phyloP scores from a whole-genome alignment of 2,888 invertebrate genomes.

The Creontiades dilutus region DNA sequence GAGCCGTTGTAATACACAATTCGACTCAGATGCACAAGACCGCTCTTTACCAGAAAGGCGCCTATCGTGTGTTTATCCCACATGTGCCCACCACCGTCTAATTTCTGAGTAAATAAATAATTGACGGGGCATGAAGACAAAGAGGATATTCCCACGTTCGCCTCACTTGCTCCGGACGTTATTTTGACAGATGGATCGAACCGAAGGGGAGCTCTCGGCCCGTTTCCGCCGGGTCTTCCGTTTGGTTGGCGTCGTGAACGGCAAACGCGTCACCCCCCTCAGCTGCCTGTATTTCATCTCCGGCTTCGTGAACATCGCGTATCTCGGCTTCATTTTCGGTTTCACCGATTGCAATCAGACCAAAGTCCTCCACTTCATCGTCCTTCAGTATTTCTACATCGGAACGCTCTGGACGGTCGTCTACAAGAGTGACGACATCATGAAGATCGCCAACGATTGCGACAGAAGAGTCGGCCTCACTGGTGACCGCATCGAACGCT shows the following conservation, averaged over 20 bases:
- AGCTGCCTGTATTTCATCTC: conserved; percentile 23
- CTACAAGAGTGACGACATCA: conserved; percentile 7
- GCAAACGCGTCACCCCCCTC: conserved; percentile 30
- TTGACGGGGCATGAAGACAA: not conserved
- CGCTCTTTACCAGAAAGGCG: not conserved
- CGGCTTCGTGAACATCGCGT: conserved; percentile 24
- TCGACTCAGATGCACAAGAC: not conserved
- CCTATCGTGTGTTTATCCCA: not conserved
- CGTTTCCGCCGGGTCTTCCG: conserved; percentile 27
- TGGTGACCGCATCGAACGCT: not conserved
- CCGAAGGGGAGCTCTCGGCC: not conserved
- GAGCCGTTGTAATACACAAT: not conserved
- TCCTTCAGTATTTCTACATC: conserved; percentile 44
- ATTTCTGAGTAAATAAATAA: not conserved
- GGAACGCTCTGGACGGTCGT: conserved; percentile 58
- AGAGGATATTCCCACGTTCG: not conserved
- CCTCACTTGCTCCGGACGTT: too few relatives aligned
- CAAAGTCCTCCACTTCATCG: conserved; percentile 59
- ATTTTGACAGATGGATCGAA: not conserved
- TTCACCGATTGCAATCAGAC: conserved; percentile 61
- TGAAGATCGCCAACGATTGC: conserved; percentile 36
- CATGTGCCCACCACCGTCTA: not conserved
- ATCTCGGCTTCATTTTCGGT: conserved; percentile 28
- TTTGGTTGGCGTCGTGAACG: conserved; percentile 42
- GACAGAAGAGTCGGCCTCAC: conserved; percentile 29